Base-by-base conservation (phyloP, 1,140 invertebrate genomes). In the Cylas formicarius region DNA sequence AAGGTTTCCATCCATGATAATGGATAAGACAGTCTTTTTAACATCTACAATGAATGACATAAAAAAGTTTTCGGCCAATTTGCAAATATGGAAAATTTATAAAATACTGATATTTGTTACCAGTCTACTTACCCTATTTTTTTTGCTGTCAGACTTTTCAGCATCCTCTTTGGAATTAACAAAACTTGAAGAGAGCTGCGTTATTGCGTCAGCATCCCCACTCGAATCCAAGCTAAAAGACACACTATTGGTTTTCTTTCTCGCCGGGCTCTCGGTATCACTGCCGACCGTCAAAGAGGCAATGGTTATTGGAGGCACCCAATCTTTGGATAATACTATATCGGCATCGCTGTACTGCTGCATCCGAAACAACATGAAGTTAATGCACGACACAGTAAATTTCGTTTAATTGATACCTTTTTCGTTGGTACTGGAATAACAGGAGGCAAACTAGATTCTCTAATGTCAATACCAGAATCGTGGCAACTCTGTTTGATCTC, bases 11-110 rank as follows among this genome's bases (percentile, higher is more conserved):
- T 86, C 87, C 87, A 91, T 2, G 87, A 82, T 29, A 92, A 66
- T n/a, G 90, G 90, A 68, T 92, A 90, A 1, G 87, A 91, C 23
- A 93, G 74, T 53, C 89, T 76, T 69, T 92, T 92, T 43, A 91
- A 69, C 82, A 91, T 89, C 85, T 88, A 53, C 18, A 67, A 63
- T 32, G 22, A 18, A 28, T 32, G 19, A 13, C 0, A 44, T 44
- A 32, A 19, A n/a, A n/a, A n/a, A n/a, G n/a, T n/a, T n/a, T n/a
- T n/a, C 19, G 32, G 14, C n/a, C n/a, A n/a, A n/a, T n/a, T n/a
- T n/a, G n/a, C n/a, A n/a, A n/a, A n/a, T n/a, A n/a, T 9, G n/a
- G 6, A 37, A 37, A 10, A 13, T 37, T 37, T 20, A 48, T 26
- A 29, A 3, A 45, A 43, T n/a, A n/a, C n/a, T 42, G 13, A 27